These are phyloP conservation scores for Odontophorus gujanensis DNA, from an alignment of 2,113 vertebrate species.

Conservation along the genomic window DNA sequence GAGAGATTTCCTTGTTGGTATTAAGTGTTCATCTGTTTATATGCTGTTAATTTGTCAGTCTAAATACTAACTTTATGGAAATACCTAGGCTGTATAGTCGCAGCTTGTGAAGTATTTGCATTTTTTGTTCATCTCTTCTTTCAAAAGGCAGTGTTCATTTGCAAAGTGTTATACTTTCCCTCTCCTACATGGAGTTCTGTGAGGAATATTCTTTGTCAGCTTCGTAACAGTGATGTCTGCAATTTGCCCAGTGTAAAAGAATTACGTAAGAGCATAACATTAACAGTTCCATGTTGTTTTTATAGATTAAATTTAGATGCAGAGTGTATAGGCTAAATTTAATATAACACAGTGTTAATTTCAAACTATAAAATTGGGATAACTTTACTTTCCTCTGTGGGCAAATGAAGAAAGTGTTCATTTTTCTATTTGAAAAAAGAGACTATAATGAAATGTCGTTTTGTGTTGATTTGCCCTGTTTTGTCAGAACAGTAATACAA, in stretches of 20 bases:
- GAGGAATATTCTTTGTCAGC: background rate
- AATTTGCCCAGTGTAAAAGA: background rate
- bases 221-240: background rate
- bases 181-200: background rate
- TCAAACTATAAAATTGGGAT: background rate
- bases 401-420: background rate
- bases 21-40: background rate
- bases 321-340: background rate
- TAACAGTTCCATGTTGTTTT: background rate
- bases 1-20: background rate
- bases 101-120: background rate
- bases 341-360: background rate
- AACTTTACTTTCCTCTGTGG: background rate
- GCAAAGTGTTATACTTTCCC: background rate
- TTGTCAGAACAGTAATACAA: background rate
- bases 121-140: background rate
- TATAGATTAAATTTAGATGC: background rate
- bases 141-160: background rate
- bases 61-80: background rate
- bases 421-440: background rate
- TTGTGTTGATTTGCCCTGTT: background rate
- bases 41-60: background rate
- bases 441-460: background rate
- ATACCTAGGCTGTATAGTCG: background rate
- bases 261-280: background rate